phyloP scores from a whole-genome alignment of 1,140 invertebrate genomes.

The Kradibia gibbosae region DNA sequence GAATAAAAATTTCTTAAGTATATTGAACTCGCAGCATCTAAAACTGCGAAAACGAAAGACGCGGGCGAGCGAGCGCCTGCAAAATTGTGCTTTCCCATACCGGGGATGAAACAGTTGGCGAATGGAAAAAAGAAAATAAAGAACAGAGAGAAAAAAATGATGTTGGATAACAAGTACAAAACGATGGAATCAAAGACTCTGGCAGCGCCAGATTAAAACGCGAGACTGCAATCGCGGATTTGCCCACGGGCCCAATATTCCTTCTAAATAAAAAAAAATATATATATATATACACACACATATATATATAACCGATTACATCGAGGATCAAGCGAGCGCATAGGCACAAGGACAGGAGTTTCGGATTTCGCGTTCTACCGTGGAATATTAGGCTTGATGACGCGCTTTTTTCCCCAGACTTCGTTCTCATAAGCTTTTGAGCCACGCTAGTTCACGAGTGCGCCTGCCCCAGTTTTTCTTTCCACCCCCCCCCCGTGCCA shows the following conservation, averaged over 20 bases:
- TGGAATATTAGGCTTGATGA: slow-evolving; percentile 54
- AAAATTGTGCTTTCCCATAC: slow-evolving; percentile 9
- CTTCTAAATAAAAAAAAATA: slow-evolving; percentile 60
- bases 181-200: no score
- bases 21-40: not conserved
- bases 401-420: slow-evolving; percentile 50
- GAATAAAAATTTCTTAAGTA: slow-evolving; percentile 20
- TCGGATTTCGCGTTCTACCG: slow-evolving; percentile 13
- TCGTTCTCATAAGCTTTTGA: slow-evolving; percentile 4
- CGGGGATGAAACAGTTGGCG: not conserved
- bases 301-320: slow-evolving; percentile 57
- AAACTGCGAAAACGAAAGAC: not conserved
- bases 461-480: not conserved
- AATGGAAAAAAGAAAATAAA: not conserved
- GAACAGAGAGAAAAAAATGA: no score
- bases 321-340: slow-evolving; percentile 54
- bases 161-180: no score
- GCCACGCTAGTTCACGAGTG: not conserved
- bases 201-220: slow-evolving; percentile 35
- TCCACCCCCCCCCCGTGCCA: not conserved
- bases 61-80: not conserved
- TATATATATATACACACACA: no score
- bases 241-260: slow-evolving; percentile 54
- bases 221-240: slow-evolving; percentile 51
- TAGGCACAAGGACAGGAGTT: not conserved